A percentile compares a stretch with the other conserved stretches of the same genome.
phyloP scores from a whole-genome alignment of 2,888 invertebrate genomes.

The Dorcus hopei region DNA sequence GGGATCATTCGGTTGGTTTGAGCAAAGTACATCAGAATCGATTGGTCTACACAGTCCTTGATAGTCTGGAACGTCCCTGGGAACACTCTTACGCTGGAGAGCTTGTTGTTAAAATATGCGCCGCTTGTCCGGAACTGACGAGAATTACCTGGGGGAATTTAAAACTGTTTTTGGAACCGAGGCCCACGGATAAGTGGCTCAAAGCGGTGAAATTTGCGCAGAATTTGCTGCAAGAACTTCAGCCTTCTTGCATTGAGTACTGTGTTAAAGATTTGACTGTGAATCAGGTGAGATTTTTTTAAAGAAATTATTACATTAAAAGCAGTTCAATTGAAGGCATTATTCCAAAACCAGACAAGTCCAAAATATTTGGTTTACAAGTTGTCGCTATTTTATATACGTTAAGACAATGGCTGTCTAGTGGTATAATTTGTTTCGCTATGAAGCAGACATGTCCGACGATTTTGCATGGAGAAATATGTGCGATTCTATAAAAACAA shows the following conservation, averaged over 20 bases:
- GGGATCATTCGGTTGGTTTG: constrained; percentile 63
- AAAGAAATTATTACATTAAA: neutral
- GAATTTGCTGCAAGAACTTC: constrained; percentile 50
- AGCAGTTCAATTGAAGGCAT: too few species aligned
- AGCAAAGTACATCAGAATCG: constrained; percentile 57
- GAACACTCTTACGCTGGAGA: constrained; percentile 62
- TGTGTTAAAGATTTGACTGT: constrained; percentile 51
- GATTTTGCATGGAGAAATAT: too few species aligned
- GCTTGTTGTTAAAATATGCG: constrained; percentile 61
- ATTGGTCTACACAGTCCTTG: constrained; percentile 60
- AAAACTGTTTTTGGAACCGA: constrained; percentile 60
- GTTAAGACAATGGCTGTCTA: too few species aligned
- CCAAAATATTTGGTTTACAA: too few species aligned
- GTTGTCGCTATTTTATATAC: too few species aligned
- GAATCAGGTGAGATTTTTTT: constrained; percentile 49
- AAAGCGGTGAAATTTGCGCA: constrained; percentile 51
- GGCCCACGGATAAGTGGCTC: constrained; percentile 56
- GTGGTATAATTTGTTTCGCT: too few species aligned
- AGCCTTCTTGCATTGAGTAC: constrained; percentile 52
- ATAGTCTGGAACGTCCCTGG: constrained; percentile 67
- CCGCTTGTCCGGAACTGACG: constrained; percentile 70
- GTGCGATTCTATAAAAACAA: too few species aligned
- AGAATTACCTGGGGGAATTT: constrained; percentile 59
- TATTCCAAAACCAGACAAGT: too few species aligned
- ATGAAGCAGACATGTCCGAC: too few species aligned